Conservation (phyloP, 2,888 invertebrate species). For the Thera britannica region DNA sequence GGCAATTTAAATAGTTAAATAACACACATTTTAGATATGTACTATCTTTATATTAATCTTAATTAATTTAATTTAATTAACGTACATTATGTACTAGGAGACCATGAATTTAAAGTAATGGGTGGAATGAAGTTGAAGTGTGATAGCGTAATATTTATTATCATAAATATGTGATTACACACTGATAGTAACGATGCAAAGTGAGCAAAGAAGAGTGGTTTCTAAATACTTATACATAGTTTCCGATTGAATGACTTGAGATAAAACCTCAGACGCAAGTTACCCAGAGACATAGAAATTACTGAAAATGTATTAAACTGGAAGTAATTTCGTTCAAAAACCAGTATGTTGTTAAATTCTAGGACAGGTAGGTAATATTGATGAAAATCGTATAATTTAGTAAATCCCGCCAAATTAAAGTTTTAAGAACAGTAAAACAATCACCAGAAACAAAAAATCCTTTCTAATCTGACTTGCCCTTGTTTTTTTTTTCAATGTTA, state of each 20-base stretch:
- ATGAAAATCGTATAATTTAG: no score
- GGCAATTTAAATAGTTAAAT: neutral
- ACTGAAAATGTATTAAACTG: no score
- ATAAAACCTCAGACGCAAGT: neutral
- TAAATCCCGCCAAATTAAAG: no score
- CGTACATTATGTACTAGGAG: constrained; percentile 48
- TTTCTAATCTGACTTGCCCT: constrained; percentile 16
- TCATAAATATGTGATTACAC: constrained; percentile 6
- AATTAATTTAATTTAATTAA: constrained; percentile 43
- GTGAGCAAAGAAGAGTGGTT: neutral
- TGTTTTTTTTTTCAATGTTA: constrained; percentile 44
- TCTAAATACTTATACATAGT: neutral
- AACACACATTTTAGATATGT: neutral
- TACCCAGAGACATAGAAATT: no score
- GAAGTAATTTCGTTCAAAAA: no score
- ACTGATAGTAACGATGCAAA: constrained; percentile 15
- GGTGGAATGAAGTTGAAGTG: constrained; percentile 1
- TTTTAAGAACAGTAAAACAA: neutral
- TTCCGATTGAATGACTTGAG: neutral
- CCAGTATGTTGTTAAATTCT: no score
- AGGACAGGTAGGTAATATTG: no score
- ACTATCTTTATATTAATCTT: constrained; percentile 20
- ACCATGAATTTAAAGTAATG: constrained; percentile 40
- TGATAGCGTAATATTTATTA: constrained; percentile 19
- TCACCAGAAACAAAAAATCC: neutral